Percentiles rank a stretch among this genome's conserved stretches.
Conservation (phyloP, 2,888 invertebrate species). For the Latrodectus hesperus region DNA sequence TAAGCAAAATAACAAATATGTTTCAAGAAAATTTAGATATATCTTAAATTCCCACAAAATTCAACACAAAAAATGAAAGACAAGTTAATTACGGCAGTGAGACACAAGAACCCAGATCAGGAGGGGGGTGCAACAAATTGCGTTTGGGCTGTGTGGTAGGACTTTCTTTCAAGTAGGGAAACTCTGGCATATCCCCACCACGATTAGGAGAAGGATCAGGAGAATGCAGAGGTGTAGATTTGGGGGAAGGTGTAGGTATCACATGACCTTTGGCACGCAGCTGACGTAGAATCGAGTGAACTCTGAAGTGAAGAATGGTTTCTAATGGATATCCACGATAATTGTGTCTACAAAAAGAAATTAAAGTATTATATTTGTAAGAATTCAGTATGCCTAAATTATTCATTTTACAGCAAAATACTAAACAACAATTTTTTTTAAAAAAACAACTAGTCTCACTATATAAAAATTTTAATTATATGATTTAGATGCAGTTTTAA, state of each 20-base stretch:
- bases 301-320: slow-evolving; percentile 90
- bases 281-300: slow-evolving; percentile 81
- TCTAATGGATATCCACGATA: slow-evolving; percentile 91
- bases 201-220: slow-evolving; percentile 62
- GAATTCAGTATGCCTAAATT: too few species aligned
- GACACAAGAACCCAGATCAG: slow-evolving; percentile 53
- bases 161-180: slow-evolving; percentile 59
- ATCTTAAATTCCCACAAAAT: not conserved
- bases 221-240: slow-evolving; percentile 49
- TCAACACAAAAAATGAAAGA: not conserved
- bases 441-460: not conserved
- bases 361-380: too few species aligned
- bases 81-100: slow-evolving; percentile 31
- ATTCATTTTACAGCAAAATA: too few species aligned
- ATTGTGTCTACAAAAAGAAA: slow-evolving; percentile 82
- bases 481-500: too few species aligned
- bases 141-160: slow-evolving; percentile 45
- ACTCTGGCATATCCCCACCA: slow-evolving; percentile 45
- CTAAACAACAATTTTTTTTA: too few species aligned
- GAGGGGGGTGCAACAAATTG: slow-evolving; percentile 32
- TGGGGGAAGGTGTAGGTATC: slow-evolving; percentile 55
- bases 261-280: slow-evolving; percentile 60
- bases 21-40: not conserved
- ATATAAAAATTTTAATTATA: too few species aligned
- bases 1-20: not conserved